Conservation (phyloP, 2,888 invertebrate genomes). For the Tridacna crocea region DNA sequence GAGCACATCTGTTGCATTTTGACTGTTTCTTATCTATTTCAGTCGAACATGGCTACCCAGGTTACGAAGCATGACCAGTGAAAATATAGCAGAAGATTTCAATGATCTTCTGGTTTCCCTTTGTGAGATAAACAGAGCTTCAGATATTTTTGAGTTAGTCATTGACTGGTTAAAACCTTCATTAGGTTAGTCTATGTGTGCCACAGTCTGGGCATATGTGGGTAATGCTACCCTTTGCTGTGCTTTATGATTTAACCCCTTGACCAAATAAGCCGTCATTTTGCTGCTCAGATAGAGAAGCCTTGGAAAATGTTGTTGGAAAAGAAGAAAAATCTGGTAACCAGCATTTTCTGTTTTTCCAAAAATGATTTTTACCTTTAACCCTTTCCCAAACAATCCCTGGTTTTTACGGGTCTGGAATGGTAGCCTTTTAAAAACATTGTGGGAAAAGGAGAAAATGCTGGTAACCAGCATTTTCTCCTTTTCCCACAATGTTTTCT, state of each 20-base stretch:
- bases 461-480: background rate
- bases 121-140: slow-evolving; percentile 72
- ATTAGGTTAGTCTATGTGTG: slow-evolving; percentile 19
- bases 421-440: too few relatives aligned
- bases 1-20: too few relatives aligned
- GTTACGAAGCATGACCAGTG: slow-evolving; percentile 65
- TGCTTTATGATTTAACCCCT: background rate
- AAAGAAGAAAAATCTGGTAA: background rate
- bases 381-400: too few relatives aligned
- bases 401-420: too few relatives aligned
- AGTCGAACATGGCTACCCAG: slow-evolving; percentile 76
- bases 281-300: background rate
- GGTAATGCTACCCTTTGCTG: too few relatives aligned
- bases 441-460: slow-evolving; percentile 5
- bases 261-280: background rate
- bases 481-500: slow-evolving; percentile 6
- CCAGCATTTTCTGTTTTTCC: background rate
- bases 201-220: too few relatives aligned
- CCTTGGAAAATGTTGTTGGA: background rate
- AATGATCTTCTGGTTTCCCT: slow-evolving; percentile 69
- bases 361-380: background rate
- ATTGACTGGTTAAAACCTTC: slow-evolving; percentile 72
- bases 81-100: slow-evolving; percentile 64
- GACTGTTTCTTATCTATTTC: background rate
- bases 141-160: slow-evolving; percentile 72